Percentiles rank a stretch among this genome's conserved stretches.
phyloP scores from a whole-genome alignment of 2,888 invertebrate genomes.

The Busseola fusca region DNA sequence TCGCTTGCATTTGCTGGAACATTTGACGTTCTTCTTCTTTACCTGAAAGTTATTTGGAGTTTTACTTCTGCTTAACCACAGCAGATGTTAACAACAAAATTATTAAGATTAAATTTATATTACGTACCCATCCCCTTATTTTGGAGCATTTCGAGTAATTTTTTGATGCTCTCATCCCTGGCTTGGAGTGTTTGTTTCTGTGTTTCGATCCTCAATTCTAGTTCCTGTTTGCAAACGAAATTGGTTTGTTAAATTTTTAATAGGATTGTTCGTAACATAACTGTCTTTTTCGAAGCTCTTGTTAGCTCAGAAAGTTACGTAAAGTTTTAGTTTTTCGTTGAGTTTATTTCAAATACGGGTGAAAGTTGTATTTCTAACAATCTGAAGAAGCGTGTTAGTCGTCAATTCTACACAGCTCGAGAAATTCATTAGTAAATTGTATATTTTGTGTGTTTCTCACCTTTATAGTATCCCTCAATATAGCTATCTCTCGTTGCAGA shows the following conservation, averaged over 20 bases:
- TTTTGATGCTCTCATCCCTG: constrained; percentile 99
- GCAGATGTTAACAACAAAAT: constrained; percentile 43
- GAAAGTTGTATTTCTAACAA: constrained; percentile 7
- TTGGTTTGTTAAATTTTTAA: constrained; percentile 50
- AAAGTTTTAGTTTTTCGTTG: neutral
- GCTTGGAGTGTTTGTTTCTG: constrained; percentile 99
- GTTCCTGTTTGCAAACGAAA: constrained; percentile 90
- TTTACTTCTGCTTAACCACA: constrained; percentile 78
- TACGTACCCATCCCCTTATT: constrained; percentile 98
- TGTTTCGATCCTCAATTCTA: constrained; percentile 98
- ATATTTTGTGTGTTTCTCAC: constrained; percentile 76
- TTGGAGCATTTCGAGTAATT: constrained; percentile 99
- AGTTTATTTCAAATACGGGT: constrained; percentile 3
- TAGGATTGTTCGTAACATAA: constrained; percentile 34
- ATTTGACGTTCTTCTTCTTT: constrained; percentile 98
- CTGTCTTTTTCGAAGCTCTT: constrained; percentile 18
- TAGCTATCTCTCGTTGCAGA: constrained; percentile 96
- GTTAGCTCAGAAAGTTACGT: constrained; percentile 16
- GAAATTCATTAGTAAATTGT: neutral
- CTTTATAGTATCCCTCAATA: constrained; percentile 97
- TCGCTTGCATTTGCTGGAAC: constrained; percentile 98
- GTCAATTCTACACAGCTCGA: neutral
- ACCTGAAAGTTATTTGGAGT: constrained; percentile 89
- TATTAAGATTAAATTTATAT: constrained; percentile 41
- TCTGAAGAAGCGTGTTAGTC: neutral